Base-by-base conservation (phyloP, 2,888 invertebrate genomes). In the Phyllotreta cruciferae region DNA sequence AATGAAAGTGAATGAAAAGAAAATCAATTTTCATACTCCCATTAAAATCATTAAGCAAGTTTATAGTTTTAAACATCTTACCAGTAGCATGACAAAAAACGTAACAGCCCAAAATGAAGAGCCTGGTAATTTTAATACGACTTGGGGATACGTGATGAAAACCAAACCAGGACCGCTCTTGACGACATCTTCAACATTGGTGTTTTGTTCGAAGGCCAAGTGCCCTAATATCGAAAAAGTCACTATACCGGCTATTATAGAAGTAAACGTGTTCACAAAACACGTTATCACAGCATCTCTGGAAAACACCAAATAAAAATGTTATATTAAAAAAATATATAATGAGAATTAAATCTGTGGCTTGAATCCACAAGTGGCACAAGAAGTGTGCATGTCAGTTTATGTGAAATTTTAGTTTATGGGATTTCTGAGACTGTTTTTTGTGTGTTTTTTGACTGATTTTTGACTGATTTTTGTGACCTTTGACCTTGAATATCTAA, bases 181-280 rank as follows among this genome's bases (percentile, higher is more conserved):
- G 1, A 86, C 86, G 6, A 86, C 86, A 55, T 82, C 78, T 7
- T 79, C 80, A 2, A 86, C 85, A 24, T 81, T 76, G 1, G 81
- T 78, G 45, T 80, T 79, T 76, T 86, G 83, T 73, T 83, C 84
- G 70, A 79, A 77, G 3, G 89, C 87, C 78, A 89, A 85, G 77
- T 90, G 89, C 13, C 91, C 91, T 65, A 91, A 81, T 52, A 91
- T 89, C 50, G 89, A 88, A 79, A 91, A 91, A 8, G 91, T 91
- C 60, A 91, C 90, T 71, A 89, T 87, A 1, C 91, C 91, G 39
- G 90, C 89, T 72, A 91, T 82, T 69, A 91, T 83, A 58, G 90
- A 90, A 0, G 91, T 92, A 66, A 86, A 76, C 44, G 89, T 90
- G 80, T 91, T 91, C 65, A 91, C 86, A 39, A 87, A 79, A 73